Evolutionary conservation across 2,888 invertebrate genomes (phyloP).

Genomic region (Pammene aurita): DNA sequence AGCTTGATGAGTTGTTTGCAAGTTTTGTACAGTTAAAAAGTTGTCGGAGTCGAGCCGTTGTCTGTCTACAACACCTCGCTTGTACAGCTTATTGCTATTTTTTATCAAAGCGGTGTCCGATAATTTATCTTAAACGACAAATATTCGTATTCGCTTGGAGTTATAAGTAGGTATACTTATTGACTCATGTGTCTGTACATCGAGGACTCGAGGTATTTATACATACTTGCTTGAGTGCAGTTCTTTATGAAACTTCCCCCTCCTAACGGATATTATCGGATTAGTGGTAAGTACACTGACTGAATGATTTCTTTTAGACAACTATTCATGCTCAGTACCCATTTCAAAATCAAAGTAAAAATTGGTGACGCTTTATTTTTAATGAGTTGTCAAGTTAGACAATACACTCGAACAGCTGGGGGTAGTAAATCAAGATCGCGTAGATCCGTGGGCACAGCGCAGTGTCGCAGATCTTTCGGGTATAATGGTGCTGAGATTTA

Average conservation of each 20-base stretch:
- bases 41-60: slow-evolving; percentile 62
- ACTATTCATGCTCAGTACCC: background rate
- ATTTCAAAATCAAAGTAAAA: background rate
- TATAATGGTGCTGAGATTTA: slow-evolving; percentile 77
- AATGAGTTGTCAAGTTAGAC: slow-evolving; percentile 50
- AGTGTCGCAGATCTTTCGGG: slow-evolving; percentile 73
- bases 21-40: slow-evolving; percentile 71
- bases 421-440: slow-evolving; percentile 39
- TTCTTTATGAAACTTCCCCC: slow-evolving; percentile 54
- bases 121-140: slow-evolving; percentile 74
- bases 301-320: no score
- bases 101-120: slow-evolving; percentile 58
- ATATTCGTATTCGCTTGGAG: slow-evolving; percentile 68
- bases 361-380: slow-evolving; percentile 41
- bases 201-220: slow-evolving; percentile 52
- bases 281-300: no score
- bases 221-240: slow-evolving; percentile 56
- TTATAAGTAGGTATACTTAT: slow-evolving; percentile 49
- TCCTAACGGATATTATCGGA: slow-evolving; percentile 44
- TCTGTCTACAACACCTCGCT: slow-evolving; percentile 56
- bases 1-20: slow-evolving; percentile 69
- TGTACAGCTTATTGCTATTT: slow-evolving; percentile 51
- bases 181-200: slow-evolving; percentile 59
- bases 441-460: slow-evolving; percentile 53
- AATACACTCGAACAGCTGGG: slow-evolving; percentile 45